Percentiles rank a stretch among this genome's conserved stretches.
These are phyloP conservation scores for Ophioninae sp. DNA, from an alignment of 2,888 invertebrate genomes.

Conservation along the genomic window DNA sequence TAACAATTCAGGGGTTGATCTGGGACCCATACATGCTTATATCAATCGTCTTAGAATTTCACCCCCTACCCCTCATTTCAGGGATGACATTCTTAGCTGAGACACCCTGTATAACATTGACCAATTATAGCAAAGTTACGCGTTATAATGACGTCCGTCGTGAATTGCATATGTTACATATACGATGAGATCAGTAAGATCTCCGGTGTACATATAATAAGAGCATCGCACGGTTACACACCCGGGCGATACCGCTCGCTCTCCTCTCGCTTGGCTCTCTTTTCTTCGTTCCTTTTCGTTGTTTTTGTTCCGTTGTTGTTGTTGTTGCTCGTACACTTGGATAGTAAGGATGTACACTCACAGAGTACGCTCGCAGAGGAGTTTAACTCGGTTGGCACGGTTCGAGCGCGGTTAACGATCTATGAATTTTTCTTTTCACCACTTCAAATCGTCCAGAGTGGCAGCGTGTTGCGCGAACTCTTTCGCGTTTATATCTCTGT, in stretches of 20 bases:
- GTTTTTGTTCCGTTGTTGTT: neutral
- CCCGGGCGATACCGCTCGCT: slow-evolving; percentile 34
- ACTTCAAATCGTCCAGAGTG: slow-evolving; percentile 39
- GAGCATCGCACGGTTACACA: slow-evolving; percentile 53
- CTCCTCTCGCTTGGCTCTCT: slow-evolving; percentile 38
- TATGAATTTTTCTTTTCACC: slow-evolving; percentile 46
- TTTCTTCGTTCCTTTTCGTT: neutral
- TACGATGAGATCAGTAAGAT: slow-evolving; percentile 53
- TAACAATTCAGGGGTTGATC: too few species aligned
- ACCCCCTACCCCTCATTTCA: too few species aligned
- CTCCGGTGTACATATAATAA: slow-evolving; percentile 49
- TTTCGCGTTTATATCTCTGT: slow-evolving; percentile 15
- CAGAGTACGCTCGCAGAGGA: slow-evolving; percentile 22
- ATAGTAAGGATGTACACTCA: slow-evolving; percentile 24
- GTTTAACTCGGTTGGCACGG: slow-evolving; percentile 24
- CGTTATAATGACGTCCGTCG: slow-evolving; percentile 24
- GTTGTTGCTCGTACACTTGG: slow-evolving; percentile 8
- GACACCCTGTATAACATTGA: slow-evolving; percentile 46
- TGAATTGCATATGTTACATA: slow-evolving; percentile 30
- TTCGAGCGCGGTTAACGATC: slow-evolving; percentile 56
- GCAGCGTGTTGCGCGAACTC: slow-evolving; percentile 29
- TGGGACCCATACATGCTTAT: too few species aligned
- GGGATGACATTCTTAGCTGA: too few species aligned
- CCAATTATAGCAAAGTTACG: slow-evolving; percentile 42
- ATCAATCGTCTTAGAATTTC: too few species aligned